Evolutionary conservation across 2,113 vertebrate genomes (phyloP).

Genomic region (Coturnix japonica): DNA sequence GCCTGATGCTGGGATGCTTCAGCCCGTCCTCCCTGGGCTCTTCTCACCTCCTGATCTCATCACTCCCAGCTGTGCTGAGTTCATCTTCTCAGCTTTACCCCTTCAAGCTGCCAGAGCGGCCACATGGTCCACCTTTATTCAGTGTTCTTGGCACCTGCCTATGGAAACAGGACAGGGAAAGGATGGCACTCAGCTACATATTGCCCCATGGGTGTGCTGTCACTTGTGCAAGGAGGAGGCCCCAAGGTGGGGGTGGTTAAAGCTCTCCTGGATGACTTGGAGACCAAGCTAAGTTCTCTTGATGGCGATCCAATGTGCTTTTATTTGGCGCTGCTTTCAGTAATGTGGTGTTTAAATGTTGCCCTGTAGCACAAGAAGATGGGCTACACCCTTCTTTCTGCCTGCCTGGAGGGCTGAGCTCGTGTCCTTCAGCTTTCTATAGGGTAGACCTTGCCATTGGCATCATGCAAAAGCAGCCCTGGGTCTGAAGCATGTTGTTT

Average conservation of each 20-base stretch:
- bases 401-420: not conserved
- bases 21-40: not conserved
- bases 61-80: not conserved
- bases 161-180: not conserved
- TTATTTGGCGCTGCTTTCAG: not conserved
- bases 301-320: not conserved
- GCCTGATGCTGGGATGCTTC: not conserved
- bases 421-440: not conserved
- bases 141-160: not conserved
- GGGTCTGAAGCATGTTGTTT: not conserved
- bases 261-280: not conserved
- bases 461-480: not conserved
- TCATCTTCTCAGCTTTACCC: not conserved
- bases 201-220: rapidly evolving
- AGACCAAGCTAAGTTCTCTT: not conserved
- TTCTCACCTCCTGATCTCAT: not conserved
- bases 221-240: rapidly evolving
- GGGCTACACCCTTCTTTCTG: not conserved
- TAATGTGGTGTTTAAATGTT: not conserved
- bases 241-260: not conserved
- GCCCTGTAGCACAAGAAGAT: rapidly evolving
- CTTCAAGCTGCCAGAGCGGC: not conserved
- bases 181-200: rapidly evolving
- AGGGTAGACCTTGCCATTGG: not conserved
- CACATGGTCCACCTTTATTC: not conserved